Percentiles rank a stretch among this genome's conserved stretches.
phyloP scores from a whole-genome alignment of 2,888 invertebrate species.

The Drosophila melanosoma region DNA sequence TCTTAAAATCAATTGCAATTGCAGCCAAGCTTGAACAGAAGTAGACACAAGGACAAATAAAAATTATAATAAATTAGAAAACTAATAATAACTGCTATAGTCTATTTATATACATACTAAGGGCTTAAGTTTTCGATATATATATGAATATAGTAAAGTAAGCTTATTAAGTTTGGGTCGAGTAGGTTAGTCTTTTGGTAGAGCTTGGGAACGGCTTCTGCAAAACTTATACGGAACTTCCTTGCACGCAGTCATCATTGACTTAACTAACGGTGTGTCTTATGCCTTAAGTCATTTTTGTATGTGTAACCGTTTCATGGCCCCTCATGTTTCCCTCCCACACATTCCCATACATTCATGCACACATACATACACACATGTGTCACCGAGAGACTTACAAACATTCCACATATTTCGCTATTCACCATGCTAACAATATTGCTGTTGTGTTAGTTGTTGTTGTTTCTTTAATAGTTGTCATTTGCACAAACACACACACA shows the following conservation, averaged over 20 bases:
- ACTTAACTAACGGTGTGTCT: neutral
- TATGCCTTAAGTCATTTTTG: neutral
- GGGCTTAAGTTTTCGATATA: too few species aligned
- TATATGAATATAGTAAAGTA: neutral
- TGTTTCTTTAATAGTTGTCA: neutral
- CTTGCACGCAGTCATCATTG: neutral
- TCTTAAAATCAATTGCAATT: neutral
- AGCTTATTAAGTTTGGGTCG: neutral
- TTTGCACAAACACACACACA: neutral
- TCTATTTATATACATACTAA: neutral
- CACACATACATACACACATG: conserved; percentile 2
- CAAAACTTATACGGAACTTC: too few species aligned
- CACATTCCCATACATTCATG: neutral
- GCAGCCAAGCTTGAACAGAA: too few species aligned
- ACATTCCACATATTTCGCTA: neutral
- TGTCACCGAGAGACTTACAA: neutral
- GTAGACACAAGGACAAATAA: neutral
- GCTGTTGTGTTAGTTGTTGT: conserved; percentile 28
- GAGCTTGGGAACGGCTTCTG: neutral
- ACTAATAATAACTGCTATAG: neutral
- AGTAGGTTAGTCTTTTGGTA: neutral
- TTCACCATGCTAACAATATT: conserved; percentile 13
- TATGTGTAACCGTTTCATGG: neutral
- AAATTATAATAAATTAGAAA: neutral
- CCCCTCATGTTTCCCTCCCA: neutral